Evolutionary conservation across 2,113 vertebrate genomes (phyloP).

Genomic region (Ceyx cyanopectus): DNA sequence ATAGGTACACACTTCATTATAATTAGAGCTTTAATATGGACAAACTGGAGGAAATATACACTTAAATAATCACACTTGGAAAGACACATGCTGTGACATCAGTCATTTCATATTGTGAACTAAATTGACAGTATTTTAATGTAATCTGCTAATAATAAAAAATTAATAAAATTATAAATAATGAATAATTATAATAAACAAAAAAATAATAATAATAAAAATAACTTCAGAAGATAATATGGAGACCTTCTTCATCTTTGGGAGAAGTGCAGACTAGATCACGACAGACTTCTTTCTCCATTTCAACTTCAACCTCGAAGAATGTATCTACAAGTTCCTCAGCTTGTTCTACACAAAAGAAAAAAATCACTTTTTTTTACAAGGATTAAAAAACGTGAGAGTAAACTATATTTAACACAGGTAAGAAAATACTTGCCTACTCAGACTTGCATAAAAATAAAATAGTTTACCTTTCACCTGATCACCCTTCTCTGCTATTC

Average conservation of each 20-base stretch:
- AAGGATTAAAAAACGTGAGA: neutral
- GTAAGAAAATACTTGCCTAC: neutral
- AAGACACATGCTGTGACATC: neutral
- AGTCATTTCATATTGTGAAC: neutral
- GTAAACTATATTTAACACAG: neutral
- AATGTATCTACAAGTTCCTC: constrained; percentile 96
- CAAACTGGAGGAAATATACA: neutral
- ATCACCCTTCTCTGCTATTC: constrained; percentile 90
- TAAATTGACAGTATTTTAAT: neutral
- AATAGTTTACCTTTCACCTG: constrained; percentile 83
- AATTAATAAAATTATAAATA: too few species aligned
- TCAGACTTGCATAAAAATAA: neutral
- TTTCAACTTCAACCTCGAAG: constrained; percentile 98
- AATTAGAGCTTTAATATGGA: neutral
- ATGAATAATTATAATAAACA: too few species aligned
- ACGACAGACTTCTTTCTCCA: constrained; percentile 97
- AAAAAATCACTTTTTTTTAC: neutral
- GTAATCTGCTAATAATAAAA: neutral
- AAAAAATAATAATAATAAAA: neutral
- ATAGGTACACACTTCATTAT: neutral
- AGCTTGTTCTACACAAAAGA: constrained; percentile 78
- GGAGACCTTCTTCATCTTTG: constrained; percentile 96
- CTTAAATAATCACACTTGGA: neutral
- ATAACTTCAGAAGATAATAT: constrained; percentile 6
- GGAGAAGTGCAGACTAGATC: constrained; percentile 94